Conservation (phyloP, 2,113 vertebrate genomes). For the Clarias batrachus region DNA sequence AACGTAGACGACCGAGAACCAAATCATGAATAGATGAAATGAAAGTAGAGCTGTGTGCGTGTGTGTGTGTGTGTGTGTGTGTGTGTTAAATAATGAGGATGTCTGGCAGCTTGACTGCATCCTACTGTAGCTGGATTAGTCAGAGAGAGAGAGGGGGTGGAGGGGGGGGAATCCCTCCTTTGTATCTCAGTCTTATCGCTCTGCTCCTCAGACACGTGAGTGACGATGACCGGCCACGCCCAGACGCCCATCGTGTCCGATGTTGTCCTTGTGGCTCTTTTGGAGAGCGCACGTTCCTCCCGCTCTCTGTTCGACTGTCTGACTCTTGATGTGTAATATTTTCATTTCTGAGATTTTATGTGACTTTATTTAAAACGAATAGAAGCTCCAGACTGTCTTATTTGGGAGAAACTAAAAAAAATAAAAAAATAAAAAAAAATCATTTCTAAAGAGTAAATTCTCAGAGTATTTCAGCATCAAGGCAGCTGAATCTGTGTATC, state of each 20-base stretch:
- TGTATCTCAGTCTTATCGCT: neutral
- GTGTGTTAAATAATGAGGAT: constrained; percentile 17
- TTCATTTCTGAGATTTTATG: neutral
- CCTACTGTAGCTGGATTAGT: constrained; percentile 25
- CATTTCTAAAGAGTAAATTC: neutral
- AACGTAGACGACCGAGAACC: neutral
- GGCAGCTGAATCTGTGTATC: too few relatives aligned
- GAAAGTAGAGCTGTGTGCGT: neutral
- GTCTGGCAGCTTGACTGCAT: constrained; percentile 10
- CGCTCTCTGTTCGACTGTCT: neutral
- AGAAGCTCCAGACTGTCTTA: neutral
- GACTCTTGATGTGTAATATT: neutral
- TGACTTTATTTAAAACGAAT: neutral
- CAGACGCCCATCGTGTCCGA: neutral
- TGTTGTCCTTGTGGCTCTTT: neutral
- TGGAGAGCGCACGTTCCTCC: neutral
- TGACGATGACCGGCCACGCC: neutral
- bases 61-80: neutral
- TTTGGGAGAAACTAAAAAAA: neutral
- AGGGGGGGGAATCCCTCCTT: neutral
- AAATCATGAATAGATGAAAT: neutral
- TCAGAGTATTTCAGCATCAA: too few relatives aligned
- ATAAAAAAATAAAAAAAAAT: neutral
- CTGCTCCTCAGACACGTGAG: neutral
- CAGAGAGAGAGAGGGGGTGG: neutral